Base-by-base conservation (phyloP, 2,888 invertebrate genomes). In the Tetanocera ferruginea region DNA sequence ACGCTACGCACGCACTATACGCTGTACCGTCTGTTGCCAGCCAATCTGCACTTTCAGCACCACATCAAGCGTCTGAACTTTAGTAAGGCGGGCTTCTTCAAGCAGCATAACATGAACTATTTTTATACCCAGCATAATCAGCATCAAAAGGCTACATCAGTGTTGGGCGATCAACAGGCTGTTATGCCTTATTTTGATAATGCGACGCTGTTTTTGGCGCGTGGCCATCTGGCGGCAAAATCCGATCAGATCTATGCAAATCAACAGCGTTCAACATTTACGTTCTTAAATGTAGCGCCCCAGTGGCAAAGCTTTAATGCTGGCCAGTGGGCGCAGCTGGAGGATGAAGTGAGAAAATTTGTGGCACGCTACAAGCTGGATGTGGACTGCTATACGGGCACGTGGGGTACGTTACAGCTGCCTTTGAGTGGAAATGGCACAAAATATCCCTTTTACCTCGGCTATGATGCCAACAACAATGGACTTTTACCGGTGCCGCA, bases 251-350 rank as follows among this genome's bases (percentile, higher is more conserved):
- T 92, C 71, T 92, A 90, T 83, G 90, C 88, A 19, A 84, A 87
- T 4, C 91, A 92, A 79, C 92, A 92, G 80, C 86, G 88, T 17
- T 89, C 91, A 5, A 91, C 91, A 3, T 92, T 91, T 83, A 91
- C 90, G 82, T 92, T 91, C 82, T 86, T 92, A 9, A 93, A 92
- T 83, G 90, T 86, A 0, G 91, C 91, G 0, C 92, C 92, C 0
- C 92, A 92, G 80, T 92, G 92, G 92, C 90, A 91, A 82, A 89
- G 88, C 3, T 92, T 93, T 83, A 93, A 94, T 83, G 91, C 87
- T 0, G 91, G 91, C 14, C 92, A 92, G 81, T 93, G 93, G 93
- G 87, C 90, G 60, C 82, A 83, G 0, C 85, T 92, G 23, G 93
- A 93, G 87, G 82, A 83, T 5, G 87, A 88, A 77, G 88, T 91